Conservation (phyloP, 2,888 invertebrate genomes). For the Lymantria dispar region DNA sequence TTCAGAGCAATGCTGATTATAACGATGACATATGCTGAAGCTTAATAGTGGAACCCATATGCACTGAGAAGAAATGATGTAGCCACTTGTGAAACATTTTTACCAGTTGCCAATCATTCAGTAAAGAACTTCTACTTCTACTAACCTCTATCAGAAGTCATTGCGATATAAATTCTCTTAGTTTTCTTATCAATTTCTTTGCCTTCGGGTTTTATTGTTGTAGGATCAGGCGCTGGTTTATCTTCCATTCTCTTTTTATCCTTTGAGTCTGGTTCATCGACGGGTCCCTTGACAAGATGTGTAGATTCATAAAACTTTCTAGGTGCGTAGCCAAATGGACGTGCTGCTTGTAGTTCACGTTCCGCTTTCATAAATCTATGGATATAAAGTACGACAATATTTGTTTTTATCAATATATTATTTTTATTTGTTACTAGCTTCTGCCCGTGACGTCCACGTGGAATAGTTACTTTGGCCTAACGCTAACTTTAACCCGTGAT, state of each 20-base stretch:
- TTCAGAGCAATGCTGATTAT: too few species aligned
- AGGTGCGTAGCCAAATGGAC: constrained; percentile 87
- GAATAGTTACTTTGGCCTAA: too few species aligned
- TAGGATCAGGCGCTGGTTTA: constrained; percentile 39
- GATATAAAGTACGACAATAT: too few species aligned
- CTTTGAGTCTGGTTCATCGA: constrained; percentile 33
- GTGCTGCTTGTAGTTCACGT: constrained; percentile 86
- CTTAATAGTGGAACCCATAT: too few species aligned
- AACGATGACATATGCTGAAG: too few species aligned
- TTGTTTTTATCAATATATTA: too few species aligned
- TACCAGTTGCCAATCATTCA: not conserved
- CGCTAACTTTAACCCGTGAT: too few species aligned
- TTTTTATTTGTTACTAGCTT: too few species aligned
- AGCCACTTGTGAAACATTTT: too few species aligned
- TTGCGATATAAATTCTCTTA: constrained; percentile 82
- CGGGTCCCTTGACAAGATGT: constrained; percentile 46
- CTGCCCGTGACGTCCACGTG: too few species aligned
- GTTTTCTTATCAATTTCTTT: constrained; percentile 44
- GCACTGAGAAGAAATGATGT: too few species aligned
- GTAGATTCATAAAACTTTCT: constrained; percentile 84
- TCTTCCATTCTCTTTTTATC: constrained; percentile 5
- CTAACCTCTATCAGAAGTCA: constrained; percentile 87
- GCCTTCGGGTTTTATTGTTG: constrained; percentile 52
- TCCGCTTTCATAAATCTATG: constrained; percentile 88
- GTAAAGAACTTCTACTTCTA: not conserved